Base-by-base conservation (phyloP, 2,888 invertebrate species). In the Lithophane semibrunnea region DNA sequence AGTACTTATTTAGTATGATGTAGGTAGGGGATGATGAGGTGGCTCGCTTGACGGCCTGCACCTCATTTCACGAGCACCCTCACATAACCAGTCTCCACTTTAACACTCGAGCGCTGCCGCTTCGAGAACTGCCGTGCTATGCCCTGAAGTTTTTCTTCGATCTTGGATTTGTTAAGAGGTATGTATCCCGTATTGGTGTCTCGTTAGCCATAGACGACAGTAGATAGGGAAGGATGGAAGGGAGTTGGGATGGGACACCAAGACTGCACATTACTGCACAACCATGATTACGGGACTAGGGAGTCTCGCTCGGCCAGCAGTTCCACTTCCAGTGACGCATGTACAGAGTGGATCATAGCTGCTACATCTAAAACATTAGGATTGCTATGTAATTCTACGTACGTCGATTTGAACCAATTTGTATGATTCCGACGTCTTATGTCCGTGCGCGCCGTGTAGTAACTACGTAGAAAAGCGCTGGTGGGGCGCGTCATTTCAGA, bases 141-240 rank as follows among this genome's bases (percentile, higher is more conserved):
- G 96, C 97, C 0, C 86, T 98, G 64, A 97, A 97, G 91, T 98
- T 98, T 98, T 98, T 98, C 91, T 94, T 97, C 37, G 98, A 98
- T 82, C 96, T 99, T 83, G 97, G 97, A 71, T 97, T 98, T 86
- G 97, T 97, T 80, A 96, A 97, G 66, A 97, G 86, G 96, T 96
- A 82, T 79, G 82, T 69, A 58, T 3, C 2, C 37, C 24, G 9
- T 66, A 63, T 13, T 65, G 12, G 24, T 64, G 9, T 12, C 1
- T 12, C 4, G n/a, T 61, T 24, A 42, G 7, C 0, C 2, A 18
- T 12, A 49, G 49, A 42, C 0, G 9, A 5, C 13, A 52, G 16
- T 42, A 42, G 13, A n/a, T 42, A 42, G 24, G 24, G 13, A n/a
- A 24, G 8, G 54, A 54, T 56, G 10, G n/a, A 68, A 54, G n/a